Percentiles rank a stretch among this genome's conserved stretches.
Conservation (phyloP, 2,888 invertebrate genomes). For the Latrodectus hesperus region DNA sequence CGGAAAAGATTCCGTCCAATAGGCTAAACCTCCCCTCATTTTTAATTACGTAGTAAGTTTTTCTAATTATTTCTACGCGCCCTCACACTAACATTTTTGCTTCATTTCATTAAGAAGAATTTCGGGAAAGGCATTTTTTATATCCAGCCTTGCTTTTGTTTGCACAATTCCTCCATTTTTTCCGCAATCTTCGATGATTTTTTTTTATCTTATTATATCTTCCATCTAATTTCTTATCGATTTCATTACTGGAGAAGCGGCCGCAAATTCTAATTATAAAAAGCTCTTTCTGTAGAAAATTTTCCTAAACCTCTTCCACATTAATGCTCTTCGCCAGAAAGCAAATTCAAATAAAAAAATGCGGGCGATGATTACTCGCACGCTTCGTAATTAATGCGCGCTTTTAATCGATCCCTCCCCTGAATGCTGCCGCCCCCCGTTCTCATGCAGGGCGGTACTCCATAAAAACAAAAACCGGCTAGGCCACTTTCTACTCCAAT, state of each 20-base stretch:
- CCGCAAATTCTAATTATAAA: conserved; percentile 55
- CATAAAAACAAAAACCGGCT: conserved; percentile 3
- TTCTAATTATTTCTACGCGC: conserved; percentile 34
- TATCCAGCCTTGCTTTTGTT: background rate
- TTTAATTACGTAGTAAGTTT: conserved; percentile 63
- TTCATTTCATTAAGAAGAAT: conserved; percentile 40
- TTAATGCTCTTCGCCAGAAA: conserved; percentile 58
- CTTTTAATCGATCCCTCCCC: conserved; percentile 50
- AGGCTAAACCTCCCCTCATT: conserved; percentile 8
- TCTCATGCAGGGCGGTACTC: background rate
- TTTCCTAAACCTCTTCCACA: conserved; percentile 47
- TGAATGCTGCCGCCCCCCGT: background rate
- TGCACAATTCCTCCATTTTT: background rate
- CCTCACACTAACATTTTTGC: conserved; percentile 27
- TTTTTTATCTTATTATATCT: conserved; percentile 15
- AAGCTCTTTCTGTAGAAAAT: conserved; percentile 24
- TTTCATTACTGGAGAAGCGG: conserved; percentile 54
- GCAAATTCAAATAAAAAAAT: conserved; percentile 58
- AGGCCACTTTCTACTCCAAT: background rate
- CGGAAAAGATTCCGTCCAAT: conserved; percentile 44
- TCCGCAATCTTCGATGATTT: background rate
- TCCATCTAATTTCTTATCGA: conserved; percentile 68
- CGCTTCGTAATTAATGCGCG: conserved; percentile 51
- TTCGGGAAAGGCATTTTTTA: background rate
- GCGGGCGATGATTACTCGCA: conserved; percentile 30